A percentile compares a stretch with the other conserved stretches of the same genome.
Conservation (phyloP, 2,888 invertebrate genomes). For the Phortica magna region DNA sequence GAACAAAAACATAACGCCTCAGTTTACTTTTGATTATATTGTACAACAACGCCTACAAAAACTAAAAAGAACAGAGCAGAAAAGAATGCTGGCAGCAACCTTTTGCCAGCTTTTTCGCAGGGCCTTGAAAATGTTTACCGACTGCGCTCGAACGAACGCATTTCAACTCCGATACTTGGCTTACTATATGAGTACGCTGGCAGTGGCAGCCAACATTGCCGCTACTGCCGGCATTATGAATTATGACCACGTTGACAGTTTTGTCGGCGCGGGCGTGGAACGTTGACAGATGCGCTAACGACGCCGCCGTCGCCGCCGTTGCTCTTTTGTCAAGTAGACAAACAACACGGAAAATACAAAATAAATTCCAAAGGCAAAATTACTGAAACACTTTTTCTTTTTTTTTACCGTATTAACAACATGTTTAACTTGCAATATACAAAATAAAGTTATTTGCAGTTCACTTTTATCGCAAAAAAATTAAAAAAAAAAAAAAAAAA, state of each 20-base stretch:
- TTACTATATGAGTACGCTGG: slow-evolving; percentile 43
- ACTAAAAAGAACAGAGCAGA: not conserved
- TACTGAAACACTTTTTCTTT: not conserved
- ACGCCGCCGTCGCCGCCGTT: slow-evolving; percentile 34
- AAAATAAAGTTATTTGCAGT: not conserved
- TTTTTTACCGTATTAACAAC: slow-evolving; percentile 20
- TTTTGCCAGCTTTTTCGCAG: slow-evolving; percentile 47
- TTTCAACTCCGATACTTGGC: slow-evolving; percentile 37
- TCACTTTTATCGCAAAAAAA: not conserved
- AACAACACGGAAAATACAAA: not conserved
- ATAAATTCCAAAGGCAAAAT: not conserved
- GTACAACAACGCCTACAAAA: not conserved
- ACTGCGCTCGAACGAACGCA: slow-evolving; percentile 48
- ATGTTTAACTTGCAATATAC: not conserved
- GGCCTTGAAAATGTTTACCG: slow-evolving; percentile 58
- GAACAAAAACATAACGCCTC: not conserved
- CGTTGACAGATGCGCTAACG: slow-evolving; percentile 65
- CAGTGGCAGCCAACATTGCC: too few relatives aligned
- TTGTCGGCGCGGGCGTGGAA: slow-evolving; percentile 67
- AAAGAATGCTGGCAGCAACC: slow-evolving; percentile 2
- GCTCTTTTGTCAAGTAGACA: slow-evolving; percentile 19
- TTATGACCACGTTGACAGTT: slow-evolving; percentile 72
- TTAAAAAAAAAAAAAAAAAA: too few relatives aligned
- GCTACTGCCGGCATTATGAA: slow-evolving; percentile 58
- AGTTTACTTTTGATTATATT: slow-evolving; percentile 12